Evolutionary conservation across 2,888 invertebrate genomes (phyloP).

Genomic region (Caenorhabditis macrosperma): DNA sequence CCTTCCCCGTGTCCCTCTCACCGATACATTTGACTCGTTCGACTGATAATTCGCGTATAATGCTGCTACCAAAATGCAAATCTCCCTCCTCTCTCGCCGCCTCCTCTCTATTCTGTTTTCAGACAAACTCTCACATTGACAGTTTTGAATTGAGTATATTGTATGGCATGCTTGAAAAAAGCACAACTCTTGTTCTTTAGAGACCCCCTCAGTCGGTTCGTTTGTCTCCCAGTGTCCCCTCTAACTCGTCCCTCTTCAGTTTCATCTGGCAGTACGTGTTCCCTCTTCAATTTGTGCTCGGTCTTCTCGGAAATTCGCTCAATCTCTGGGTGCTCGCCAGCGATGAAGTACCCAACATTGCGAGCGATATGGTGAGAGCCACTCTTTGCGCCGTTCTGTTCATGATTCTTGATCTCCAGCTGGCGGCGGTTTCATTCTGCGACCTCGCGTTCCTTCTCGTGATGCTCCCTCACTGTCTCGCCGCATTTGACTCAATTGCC

Average conservation of each 20-base stretch:
- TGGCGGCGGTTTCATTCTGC: slow-evolving; percentile 78
- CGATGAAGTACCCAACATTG: slow-evolving; percentile 77
- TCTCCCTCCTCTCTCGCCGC: slow-evolving; percentile 4
- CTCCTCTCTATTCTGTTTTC: slow-evolving; percentile 13
- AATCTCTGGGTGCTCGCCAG: slow-evolving; percentile 77
- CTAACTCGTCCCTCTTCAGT: slow-evolving; percentile 22
- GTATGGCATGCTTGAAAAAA: slow-evolving; percentile 69
- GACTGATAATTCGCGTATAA: slow-evolving; percentile 32
- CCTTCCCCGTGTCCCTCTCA: background rate
- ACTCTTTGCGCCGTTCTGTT: too few relatives aligned
- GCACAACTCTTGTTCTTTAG: slow-evolving; percentile 64
- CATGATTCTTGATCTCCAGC: slow-evolving; percentile 62
- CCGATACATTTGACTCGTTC: slow-evolving; percentile 34
- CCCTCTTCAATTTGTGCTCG: slow-evolving; percentile 76
- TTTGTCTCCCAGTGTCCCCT: background rate
- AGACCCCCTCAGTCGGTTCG: slow-evolving; percentile 64
- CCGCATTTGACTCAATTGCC: slow-evolving; percentile 67
- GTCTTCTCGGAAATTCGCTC: slow-evolving; percentile 76
- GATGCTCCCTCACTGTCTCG: slow-evolving; percentile 70
- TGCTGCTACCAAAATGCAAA: slow-evolving; percentile 40
- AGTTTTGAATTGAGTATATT: slow-evolving; percentile 15
- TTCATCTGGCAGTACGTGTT: slow-evolving; percentile 76
- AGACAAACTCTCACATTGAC: slow-evolving; percentile 2
- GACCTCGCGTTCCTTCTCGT: slow-evolving; percentile 75
- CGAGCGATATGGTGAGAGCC: slow-evolving; percentile 77